These are phyloP conservation scores for Amphibalanus amphitrite DNA, from an alignment of 1,140 invertebrate species.

Conservation along the genomic window DNA sequence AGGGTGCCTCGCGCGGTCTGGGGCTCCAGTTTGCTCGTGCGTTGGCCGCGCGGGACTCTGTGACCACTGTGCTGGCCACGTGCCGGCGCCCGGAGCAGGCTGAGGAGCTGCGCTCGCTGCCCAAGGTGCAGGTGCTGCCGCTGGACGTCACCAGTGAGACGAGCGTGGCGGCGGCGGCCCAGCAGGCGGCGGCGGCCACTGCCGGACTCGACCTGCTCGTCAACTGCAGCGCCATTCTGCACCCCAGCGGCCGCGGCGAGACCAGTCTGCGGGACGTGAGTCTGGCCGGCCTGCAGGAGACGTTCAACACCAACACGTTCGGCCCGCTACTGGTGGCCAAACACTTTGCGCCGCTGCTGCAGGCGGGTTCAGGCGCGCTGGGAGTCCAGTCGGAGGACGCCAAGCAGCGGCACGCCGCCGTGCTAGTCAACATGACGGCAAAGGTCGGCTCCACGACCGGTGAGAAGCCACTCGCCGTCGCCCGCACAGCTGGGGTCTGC, in stretches of 20 bases:
- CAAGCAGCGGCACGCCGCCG: slow-evolving; percentile 21
- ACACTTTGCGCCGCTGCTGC: slow-evolving; percentile 22
- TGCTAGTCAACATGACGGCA: slow-evolving; percentile 26
- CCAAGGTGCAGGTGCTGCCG: slow-evolving; percentile 19
- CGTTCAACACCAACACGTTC: slow-evolving; percentile 22
- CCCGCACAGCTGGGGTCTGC: too few relatives aligned
- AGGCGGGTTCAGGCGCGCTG: slow-evolving; percentile 21
- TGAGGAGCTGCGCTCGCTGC: slow-evolving; percentile 16
- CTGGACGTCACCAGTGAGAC: slow-evolving; percentile 22
- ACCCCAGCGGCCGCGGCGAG: slow-evolving; percentile 24
- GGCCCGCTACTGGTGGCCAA: slow-evolving; percentile 26
- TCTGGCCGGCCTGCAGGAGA: slow-evolving; percentile 11
- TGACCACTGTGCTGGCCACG: slow-evolving; percentile 22
- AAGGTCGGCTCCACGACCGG: slow-evolving; percentile 27
- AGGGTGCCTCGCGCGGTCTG: slow-evolving; percentile 24
- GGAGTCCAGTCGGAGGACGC: slow-evolving; percentile 18
- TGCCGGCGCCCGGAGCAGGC: slow-evolving; percentile 21
- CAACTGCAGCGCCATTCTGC: slow-evolving; percentile 24
- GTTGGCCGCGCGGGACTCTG: slow-evolving; percentile 17
- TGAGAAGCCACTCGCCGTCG: slow-evolving; percentile 13
- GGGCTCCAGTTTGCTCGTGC: slow-evolving; percentile 24
- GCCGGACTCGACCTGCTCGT: slow-evolving; percentile 23
- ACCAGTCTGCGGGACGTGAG: slow-evolving; percentile 24
- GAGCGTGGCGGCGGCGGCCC: slow-evolving; percentile 18
- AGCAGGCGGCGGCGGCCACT: slow-evolving; percentile 15